A percentile compares a stretch with the other conserved stretches of the same genome.
Conservation (phyloP, 2,797 vertebrate genomes). For the Trematomus bernacchii region DNA sequence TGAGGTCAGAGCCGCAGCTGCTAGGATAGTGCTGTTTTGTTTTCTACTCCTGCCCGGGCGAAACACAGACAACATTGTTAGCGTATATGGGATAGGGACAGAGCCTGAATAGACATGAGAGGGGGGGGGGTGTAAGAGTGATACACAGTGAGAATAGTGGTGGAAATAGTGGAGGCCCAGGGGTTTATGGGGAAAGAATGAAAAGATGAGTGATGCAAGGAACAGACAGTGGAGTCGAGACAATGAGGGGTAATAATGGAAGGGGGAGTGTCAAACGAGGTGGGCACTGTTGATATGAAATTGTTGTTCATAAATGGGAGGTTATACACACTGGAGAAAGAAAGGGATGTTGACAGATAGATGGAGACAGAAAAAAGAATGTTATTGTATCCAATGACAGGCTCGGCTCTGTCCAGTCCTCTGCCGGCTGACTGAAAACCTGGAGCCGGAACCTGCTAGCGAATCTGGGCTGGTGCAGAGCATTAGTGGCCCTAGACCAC, state of each 20-base stretch:
- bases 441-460: conserved; percentile 47
- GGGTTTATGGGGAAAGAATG: conserved; percentile 32
- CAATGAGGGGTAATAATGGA: conserved; percentile 13
- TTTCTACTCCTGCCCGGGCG: conserved; percentile 44
- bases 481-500: neutral
- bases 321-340: conserved; percentile 46
- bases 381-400: conserved; percentile 76
- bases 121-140: conserved; percentile 28
- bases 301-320: conserved; percentile 41
- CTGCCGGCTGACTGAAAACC: conserved; percentile 50
- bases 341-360: conserved; percentile 55
- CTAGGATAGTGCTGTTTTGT: conserved; percentile 71
- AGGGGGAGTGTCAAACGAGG: conserved; percentile 27
- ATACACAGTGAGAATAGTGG: conserved; percentile 50
- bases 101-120: conserved; percentile 61
- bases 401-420: conserved; percentile 62
- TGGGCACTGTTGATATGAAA: conserved; percentile 23
- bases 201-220: conserved; percentile 54
- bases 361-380: conserved; percentile 63
- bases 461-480: conserved; percentile 33
- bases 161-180: conserved; percentile 33
- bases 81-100: conserved; percentile 61
- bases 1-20: conserved; percentile 79
- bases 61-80: conserved; percentile 81
- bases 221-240: conserved; percentile 46